phyloP scores from a whole-genome alignment of 2,113 vertebrate species.

The Halcyon senegalensis region DNA sequence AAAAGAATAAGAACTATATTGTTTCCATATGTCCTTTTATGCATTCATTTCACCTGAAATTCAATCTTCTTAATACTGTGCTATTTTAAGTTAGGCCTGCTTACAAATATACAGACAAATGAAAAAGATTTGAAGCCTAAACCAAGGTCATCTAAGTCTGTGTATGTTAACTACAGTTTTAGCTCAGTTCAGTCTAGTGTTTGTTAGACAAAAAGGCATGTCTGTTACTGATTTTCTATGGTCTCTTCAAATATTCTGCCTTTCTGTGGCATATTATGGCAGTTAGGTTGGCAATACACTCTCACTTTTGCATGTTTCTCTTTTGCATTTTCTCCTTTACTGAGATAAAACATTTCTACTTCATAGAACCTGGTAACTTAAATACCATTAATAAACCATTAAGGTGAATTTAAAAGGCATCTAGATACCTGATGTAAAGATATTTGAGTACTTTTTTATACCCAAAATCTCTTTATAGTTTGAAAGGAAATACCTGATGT shows the following conservation, averaged over 20 bases:
- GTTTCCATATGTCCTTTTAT: background rate
- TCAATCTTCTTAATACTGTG: background rate
- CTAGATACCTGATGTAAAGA: background rate
- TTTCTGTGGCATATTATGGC: background rate
- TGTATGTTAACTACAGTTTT: background rate
- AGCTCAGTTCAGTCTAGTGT: background rate
- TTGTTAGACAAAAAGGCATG: background rate
- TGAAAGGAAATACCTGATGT: background rate
- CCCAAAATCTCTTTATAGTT: background rate
- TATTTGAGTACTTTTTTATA: background rate
- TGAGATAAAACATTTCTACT: background rate
- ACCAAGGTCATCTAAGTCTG: background rate
- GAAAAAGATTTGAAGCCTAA: background rate
- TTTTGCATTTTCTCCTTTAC: background rate
- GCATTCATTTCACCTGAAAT: background rate
- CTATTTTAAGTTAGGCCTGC: background rate
- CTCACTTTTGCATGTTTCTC: background rate
- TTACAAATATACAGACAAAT: background rate
- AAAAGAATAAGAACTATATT: background rate
- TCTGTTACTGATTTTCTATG: background rate
- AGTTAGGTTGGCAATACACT: background rate
- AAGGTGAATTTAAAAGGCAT: background rate
- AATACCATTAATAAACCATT: background rate
- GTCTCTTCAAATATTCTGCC: background rate
- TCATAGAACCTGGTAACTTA: background rate